A percentile compares a stretch with the other conserved stretches of the same genome.
These are phyloP conservation scores for Euleptes europaea DNA, from an alignment of 2,113 vertebrate genomes.

Conservation along the genomic window DNA sequence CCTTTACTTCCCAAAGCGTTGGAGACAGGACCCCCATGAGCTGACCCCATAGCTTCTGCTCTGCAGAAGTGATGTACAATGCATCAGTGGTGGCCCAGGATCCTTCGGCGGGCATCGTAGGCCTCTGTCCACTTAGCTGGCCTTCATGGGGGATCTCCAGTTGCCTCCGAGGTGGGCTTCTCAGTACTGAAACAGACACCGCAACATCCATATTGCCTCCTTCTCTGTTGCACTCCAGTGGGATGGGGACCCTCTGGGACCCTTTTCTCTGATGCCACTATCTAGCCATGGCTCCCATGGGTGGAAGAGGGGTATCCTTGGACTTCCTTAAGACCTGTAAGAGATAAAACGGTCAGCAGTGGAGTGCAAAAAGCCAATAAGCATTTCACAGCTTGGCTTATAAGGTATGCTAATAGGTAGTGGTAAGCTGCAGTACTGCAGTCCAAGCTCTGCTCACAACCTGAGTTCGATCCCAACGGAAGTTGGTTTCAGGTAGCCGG, in stretches of 20 bases:
- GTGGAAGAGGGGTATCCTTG: too few relatives aligned
- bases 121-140: not conserved
- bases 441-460: too few relatives aligned
- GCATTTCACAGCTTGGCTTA: not conserved
- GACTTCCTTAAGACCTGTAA: not conserved
- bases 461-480: too few relatives aligned
- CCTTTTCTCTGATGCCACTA: too few relatives aligned
- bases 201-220: not conserved
- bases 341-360: not conserved
- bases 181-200: not conserved
- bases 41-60: not conserved
- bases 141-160: not conserved
- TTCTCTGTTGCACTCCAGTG: not conserved
- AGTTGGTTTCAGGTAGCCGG: too few relatives aligned
- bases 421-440: too few relatives aligned
- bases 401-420: too few relatives aligned
- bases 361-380: not conserved
- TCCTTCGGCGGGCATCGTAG: too few relatives aligned
- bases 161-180: not conserved
- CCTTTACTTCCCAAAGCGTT: constrained; percentile 1
- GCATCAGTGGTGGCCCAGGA: not conserved
- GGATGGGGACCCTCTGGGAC: not conserved
- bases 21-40: not conserved
- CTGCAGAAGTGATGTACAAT: not conserved
- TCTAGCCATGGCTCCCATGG: not conserved